Evolutionary conservation across 2,888 invertebrate species (phyloP), one percentile per base, ranked within the genome.

Genomic region (Myathropa florea): DNA sequence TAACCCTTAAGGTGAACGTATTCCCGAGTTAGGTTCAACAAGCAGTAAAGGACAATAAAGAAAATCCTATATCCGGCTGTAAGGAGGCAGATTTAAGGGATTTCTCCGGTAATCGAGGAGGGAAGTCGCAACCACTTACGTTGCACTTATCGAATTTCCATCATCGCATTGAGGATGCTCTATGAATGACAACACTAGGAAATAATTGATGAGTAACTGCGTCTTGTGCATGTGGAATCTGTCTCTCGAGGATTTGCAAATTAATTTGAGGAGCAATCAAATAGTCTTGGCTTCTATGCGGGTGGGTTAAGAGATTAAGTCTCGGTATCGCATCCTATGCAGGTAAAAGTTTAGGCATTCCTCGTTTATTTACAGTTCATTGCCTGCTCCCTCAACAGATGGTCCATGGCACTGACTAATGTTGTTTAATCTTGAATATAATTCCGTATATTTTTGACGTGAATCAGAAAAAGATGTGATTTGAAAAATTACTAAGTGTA

Each of bases 121-220:
- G 39, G 28, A 53, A 33, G 30, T 30, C 65, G 7, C 53, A 36
- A 60, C 59, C 14, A 67, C 36, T 67, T 80, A 67, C 26, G 60
- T 46, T 80, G 80, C 61, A 80, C 61, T 73, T 73, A 80, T 61
- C 67, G 61, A 67, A 60, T 65, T 65, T 65, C 24, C 59, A 70
- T 53, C 7, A 36, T 53, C 53, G 18, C 71, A 33, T 59, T 65
- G 64, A 59, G 39, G 24, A 79, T 26, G 14, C 6, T 24, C 24
- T 14, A 23, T 26, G 24, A 57, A 57, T 57, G 57, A 57, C 24
- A 39, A 14, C 39, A 23, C 55, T 55, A 55, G 23, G 21, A 55
- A 23, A 57, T 57, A 57, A 57, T 57, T 57, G 57, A 57, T 57
- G 21, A 24, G 57, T 0, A 4, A 24, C 24, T 57, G 57, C 57